Base-by-base conservation (phyloP, 2,888 invertebrate species). In the Pollenia angustigena region DNA sequence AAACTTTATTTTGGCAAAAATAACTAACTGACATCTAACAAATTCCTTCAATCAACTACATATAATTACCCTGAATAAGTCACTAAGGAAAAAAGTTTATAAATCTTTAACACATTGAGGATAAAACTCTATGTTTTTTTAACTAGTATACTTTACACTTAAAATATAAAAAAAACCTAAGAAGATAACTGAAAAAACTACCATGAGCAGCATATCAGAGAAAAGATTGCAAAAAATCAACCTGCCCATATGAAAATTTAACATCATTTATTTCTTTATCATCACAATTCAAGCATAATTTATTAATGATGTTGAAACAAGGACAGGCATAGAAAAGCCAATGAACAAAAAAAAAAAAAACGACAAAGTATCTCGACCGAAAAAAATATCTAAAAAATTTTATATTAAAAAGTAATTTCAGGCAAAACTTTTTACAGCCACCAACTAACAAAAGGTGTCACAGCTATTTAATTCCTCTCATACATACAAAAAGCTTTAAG, bases 311-410 rank as follows among this genome's bases (percentile, higher is more conserved):
- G 91, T 88, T 81, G 40, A 81, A 88, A 89, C 56, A 78, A 32
- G 42, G 12, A 69, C 16, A 54, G 11, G 54, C n/a, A 48, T 10
- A 32, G 1, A 32, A 32, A 40, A 60, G 44, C 68, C 46, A 68
- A 82, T 54, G 32, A 32, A 60, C 52, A 50, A 58, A 58, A n/a
- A 18, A 42, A 46, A 50, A 58, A 58, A n/a, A 18, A 42, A 46
- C 12, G 62, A 74, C 48, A 46, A 32, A 80, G 76, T 54, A 12
- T 62, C 32, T 32, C 32, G 4, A 32, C 32, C 32, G 32, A 32
- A 32, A 88, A 88, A 79, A 90, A 88, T 90, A 91, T 92, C 14
- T 40, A 74, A 91, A 92, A 92, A 92, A 92, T 92, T 92, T 91
- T 90, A 92, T 92, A 91, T 91, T 50, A 48, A 87, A 87, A 84